A percentile compares a stretch with the other conserved stretches of the same genome.
Conservation (phyloP, 2,888 invertebrate species). For the Cynaeus angustus region DNA sequence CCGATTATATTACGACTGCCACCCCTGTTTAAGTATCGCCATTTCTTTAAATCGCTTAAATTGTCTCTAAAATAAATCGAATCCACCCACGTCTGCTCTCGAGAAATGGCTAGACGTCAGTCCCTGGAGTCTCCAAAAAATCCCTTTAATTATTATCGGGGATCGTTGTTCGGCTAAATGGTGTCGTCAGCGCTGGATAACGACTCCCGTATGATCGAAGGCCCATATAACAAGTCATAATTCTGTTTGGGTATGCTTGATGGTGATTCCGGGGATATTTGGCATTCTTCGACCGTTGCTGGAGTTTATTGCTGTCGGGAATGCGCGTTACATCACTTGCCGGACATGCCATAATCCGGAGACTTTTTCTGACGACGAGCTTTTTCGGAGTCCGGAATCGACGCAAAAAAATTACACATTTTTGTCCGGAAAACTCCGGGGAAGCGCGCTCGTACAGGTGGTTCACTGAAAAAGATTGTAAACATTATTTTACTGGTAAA, state of each 20-base stretch:
- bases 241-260: constrained; percentile 69
- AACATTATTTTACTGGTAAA: no score
- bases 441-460: constrained; percentile 7
- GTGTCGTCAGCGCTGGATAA: constrained; percentile 67
- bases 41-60: constrained; percentile 69
- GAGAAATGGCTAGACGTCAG: constrained; percentile 53
- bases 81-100: constrained; percentile 60
- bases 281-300: constrained; percentile 63
- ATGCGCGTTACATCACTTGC: constrained; percentile 57
- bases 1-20: constrained; percentile 60
- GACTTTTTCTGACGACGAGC: constrained; percentile 8
- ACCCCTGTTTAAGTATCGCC: constrained; percentile 67
- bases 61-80: constrained; percentile 70
- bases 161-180: constrained; percentile 63
- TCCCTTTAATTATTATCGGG: constrained; percentile 36
- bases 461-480: neutral
- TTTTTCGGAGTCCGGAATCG: constrained; percentile 7
- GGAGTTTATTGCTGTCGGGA: constrained; percentile 65
- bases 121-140: constrained; percentile 18
- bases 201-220: constrained; percentile 66
- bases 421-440: constrained; percentile 5
- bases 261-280: constrained; percentile 67
- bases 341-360: constrained; percentile 50
- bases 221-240: constrained; percentile 70
- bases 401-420: no score